Percentiles rank a stretch among this genome's conserved stretches.
Conservation (phyloP, 2,888 invertebrate species). For the Rhopalosiphum nymphaeae region DNA sequence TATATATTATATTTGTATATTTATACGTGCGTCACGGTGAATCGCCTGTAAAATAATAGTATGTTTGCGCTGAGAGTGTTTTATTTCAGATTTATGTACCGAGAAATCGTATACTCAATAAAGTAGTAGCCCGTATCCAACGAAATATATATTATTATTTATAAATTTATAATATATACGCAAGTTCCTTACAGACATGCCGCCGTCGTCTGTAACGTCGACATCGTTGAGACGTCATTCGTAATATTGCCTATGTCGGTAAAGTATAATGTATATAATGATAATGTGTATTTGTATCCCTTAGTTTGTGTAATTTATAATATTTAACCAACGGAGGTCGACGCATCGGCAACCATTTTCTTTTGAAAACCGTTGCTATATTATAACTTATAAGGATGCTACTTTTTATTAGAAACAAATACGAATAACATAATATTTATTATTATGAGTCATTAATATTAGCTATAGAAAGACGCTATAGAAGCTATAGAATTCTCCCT, state of each 20-base stretch:
- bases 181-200: not conserved
- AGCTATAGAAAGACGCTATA: not conserved
- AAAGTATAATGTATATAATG: not conserved
- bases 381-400: not conserved
- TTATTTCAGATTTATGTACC: slow-evolving; percentile 57
- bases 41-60: not conserved
- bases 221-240: not conserved
- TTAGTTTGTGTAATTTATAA: not conserved
- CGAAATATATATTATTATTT: not conserved
- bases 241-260: not conserved
- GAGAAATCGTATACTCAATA: slow-evolving; percentile 34
- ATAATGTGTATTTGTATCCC: not conserved
- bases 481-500: not conserved
- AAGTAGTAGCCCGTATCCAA: slow-evolving; percentile 13
- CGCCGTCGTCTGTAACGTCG: not conserved
- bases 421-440: not conserved
- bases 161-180: not conserved
- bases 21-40: not conserved
- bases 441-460: not conserved
- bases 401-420: not conserved
- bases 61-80: slow-evolving; percentile 25
- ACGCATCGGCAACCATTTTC: not conserved
- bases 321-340: not conserved
- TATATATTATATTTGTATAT: not conserved
- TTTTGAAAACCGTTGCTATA: not conserved